phyloP scores from a whole-genome alignment of 2,113 vertebrate genomes.

The Clupea harengus region DNA sequence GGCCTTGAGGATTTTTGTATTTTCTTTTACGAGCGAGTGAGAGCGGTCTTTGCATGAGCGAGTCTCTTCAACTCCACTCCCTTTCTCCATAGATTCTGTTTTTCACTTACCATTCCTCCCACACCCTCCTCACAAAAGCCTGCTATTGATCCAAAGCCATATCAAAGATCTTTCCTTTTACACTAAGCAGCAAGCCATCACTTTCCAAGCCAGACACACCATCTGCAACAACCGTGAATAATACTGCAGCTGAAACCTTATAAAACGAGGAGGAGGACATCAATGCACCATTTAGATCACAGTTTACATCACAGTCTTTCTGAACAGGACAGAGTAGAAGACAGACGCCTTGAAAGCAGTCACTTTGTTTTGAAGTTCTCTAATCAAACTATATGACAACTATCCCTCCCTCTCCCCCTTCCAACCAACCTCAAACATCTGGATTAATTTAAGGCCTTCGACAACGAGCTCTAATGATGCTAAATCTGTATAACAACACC shows the following conservation, averaged over 20 bases:
- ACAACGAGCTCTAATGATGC: slow-evolving; percentile 17
- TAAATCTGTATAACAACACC: slow-evolving; percentile 17
- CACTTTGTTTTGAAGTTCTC: background rate
- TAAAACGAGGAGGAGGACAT: background rate
- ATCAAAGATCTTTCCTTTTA: slow-evolving; percentile 32
- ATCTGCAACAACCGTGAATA: slow-evolving; percentile 35
- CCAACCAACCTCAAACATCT: background rate
- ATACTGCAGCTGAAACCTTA: background rate
- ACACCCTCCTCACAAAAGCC: slow-evolving; percentile 30
- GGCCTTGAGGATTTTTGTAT: background rate
- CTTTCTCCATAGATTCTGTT: background rate
- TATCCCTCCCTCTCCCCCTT: background rate
- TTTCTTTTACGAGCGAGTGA: background rate
- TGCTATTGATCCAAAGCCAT: slow-evolving; percentile 35
- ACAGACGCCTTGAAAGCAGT: background rate
- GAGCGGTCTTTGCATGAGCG: background rate
- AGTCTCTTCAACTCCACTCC: background rate
- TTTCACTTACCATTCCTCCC: slow-evolving; percentile 23
- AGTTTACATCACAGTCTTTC: background rate
- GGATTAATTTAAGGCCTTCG: slow-evolving; percentile 9
- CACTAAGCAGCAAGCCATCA: slow-evolving; percentile 30
- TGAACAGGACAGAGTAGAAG: background rate
- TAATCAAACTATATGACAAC: background rate
- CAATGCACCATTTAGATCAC: background rate
- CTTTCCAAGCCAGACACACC: slow-evolving; percentile 24